Base-by-base conservation (phyloP, 2,888 invertebrate species). In the Meloe dianella region DNA sequence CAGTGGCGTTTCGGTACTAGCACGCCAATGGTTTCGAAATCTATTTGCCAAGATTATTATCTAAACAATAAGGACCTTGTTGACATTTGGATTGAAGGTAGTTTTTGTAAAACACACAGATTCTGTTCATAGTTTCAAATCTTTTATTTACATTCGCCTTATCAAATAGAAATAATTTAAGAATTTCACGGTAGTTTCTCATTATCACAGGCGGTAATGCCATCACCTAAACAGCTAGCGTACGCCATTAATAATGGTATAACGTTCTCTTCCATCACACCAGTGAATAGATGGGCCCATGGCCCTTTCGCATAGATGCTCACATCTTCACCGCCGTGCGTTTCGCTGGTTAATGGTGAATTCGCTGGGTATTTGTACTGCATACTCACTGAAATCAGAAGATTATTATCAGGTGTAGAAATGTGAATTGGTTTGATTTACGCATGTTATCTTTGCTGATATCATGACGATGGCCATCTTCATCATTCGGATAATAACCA, bases 261-360 rank as follows among this genome's bases (percentile, higher is more conserved):
- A 75, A 87, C 89, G 81, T 89, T 91, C 81, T 95, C 93, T 76
- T 95, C 93, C 73, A 91, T 90, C 66, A 89, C 90, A 0, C 94
- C 93, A 0, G 89, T 89, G 78, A 95, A 92, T 0, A 95, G 85
- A 78, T 95, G 94, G 0, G 93, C 85, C 91, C 92, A 91, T 0
- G 93, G 94, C 17, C 91, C 95, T 9, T 83, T 84, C 0, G 94
- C 93, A 81, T 89, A 93, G 0, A 94, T 90, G 0, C 90, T 89
- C 0, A 95, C 94, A 80, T 94, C 94, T 70, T 94, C 94, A 0
- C 92, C 92, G 0, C 91, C 91, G 74, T 92, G 92, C 0, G 91
- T 91, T 75, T 91, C 92, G 12, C 85, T 80, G 0, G 75, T 24
- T 29, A 88, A 82, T 0, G 92, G 91, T 0, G 88, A 86, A 0